Base-by-base conservation (phyloP, 2,113 vertebrate genomes). In the Amblyopsis rosae region DNA sequence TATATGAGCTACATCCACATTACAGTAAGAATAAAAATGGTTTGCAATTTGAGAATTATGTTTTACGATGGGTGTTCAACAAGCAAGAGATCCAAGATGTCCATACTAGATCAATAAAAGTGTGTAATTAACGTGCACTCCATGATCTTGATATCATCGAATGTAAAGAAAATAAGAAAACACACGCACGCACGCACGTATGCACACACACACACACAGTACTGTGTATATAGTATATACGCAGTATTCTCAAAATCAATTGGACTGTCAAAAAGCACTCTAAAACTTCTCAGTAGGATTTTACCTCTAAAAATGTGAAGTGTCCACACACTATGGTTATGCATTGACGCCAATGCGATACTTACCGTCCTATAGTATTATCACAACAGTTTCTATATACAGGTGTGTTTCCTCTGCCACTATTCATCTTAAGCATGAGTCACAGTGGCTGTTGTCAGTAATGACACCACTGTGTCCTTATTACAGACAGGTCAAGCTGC, bases 351-450 rank as follows among this genome's bases (percentile, higher is more conserved):
- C 26, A 26, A 26, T 7, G 13, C 51, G 7, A 6, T 54, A 16
- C 51, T 54, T 54, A n/a, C 26, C 19, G 11, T 26, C 9, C 56
- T 19, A 58, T 32, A 45, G 33, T 35, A 60, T 60, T 60, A 32
- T 15, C n/a, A 62, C 19, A 41, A 35, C 50, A 47, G 58, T 15
- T 54, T 1, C 17, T 48, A 69, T 62, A 63, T 61, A 55, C 16
- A 33, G 66, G 54, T 69, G 55, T 58, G 41, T 72, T 65, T 58
- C 56, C 33, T 47, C 59, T 65, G 55, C 16, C 59, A 62, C n/a
- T 46, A 65, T 13, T 66, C 51, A 73, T 76, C 59, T 76, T 48
- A 12, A 59, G 41, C 62, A 62, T 66, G 72, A 78, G 58, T 67
- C 67, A 76, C 62, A 54, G 60, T 6, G 26, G 41, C 41, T 47